A percentile compares a stretch with the other conserved stretches of the same genome.
Conservation (phyloP, 1,140 invertebrate species). For the Augochlora pura region DNA sequence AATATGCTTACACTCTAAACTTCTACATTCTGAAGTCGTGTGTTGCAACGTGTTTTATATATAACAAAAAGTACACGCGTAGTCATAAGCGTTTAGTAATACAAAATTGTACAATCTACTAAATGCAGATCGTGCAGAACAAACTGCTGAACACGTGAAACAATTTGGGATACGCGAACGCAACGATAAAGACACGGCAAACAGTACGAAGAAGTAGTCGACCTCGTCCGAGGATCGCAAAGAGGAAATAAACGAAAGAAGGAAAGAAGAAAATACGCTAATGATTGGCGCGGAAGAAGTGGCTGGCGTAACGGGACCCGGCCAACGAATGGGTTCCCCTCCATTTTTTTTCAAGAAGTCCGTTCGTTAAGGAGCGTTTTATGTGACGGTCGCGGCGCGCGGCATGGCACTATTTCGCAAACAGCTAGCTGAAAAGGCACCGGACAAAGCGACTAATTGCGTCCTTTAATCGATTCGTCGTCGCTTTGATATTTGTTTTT, state of each 20-base stretch:
- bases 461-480: slow-evolving; percentile 48
- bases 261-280: slow-evolving; percentile 13
- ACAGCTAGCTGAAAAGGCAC: slow-evolving; percentile 23
- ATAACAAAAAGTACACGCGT: too few relatives aligned
- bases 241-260: slow-evolving; percentile 3
- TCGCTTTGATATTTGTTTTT: slow-evolving; percentile 52
- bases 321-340: slow-evolving; percentile 19
- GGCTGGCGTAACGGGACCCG: slow-evolving; percentile 17
- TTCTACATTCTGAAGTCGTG: too few relatives aligned
- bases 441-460: slow-evolving; percentile 49
- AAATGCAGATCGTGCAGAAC: too few relatives aligned
- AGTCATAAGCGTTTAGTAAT: too few relatives aligned
- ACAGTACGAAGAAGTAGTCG: background rate
- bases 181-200: background rate
- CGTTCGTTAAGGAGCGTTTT: slow-evolving; percentile 44
- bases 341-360: slow-evolving; percentile 39
- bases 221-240: background rate
- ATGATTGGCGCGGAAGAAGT: slow-evolving; percentile 31
- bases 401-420: slow-evolving; percentile 36
- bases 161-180: background rate
- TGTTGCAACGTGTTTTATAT: too few relatives aligned
- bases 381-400: slow-evolving; percentile 18
- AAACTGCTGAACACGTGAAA: too few relatives aligned
- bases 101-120: too few relatives aligned
- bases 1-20: too few relatives aligned